These are phyloP conservation scores for Mechanitis messenoides DNA, from an alignment of 2,888 invertebrate species.

Conservation along the genomic window DNA sequence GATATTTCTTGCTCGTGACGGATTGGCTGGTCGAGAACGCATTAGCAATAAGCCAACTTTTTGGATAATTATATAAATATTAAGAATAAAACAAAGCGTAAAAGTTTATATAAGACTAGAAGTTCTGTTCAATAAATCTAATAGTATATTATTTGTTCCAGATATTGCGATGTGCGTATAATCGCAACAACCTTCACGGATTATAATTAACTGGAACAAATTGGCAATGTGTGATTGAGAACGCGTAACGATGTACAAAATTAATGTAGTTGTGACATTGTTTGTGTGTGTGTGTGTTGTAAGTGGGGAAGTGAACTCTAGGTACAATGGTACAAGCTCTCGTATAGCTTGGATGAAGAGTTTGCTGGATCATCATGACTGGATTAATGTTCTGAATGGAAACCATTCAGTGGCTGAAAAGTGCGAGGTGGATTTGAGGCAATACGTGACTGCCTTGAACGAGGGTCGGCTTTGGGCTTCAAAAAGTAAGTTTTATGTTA, in stretches of 20 bases:
- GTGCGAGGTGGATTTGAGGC: slow-evolving; percentile 76
- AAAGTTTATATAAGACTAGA: too few species aligned
- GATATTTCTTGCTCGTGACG: too few species aligned
- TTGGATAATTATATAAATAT: too few species aligned
- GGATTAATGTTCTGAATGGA: slow-evolving; percentile 70
- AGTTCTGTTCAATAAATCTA: slow-evolving; percentile 2
- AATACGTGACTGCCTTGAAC: slow-evolving; percentile 75
- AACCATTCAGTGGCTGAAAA: slow-evolving; percentile 53
- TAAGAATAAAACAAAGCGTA: too few species aligned
- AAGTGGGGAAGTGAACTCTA: slow-evolving; percentile 57
- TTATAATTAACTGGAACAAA: slow-evolving; percentile 25
- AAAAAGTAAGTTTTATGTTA: slow-evolving; percentile 79
- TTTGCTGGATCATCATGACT: slow-evolving; percentile 80
- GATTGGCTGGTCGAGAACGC: too few species aligned
- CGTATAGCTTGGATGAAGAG: slow-evolving; percentile 80
- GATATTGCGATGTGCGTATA: slow-evolving; percentile 29
- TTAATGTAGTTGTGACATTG: slow-evolving; percentile 48
- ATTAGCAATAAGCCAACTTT: too few species aligned
- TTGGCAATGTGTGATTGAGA: slow-evolving; percentile 26
- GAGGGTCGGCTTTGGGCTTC: slow-evolving; percentile 86
- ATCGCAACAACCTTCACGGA: slow-evolving; percentile 27
- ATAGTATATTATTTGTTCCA: slow-evolving; percentile 25
- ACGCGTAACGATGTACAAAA: slow-evolving; percentile 28
- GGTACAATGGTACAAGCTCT: slow-evolving; percentile 39
- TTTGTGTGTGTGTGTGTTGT: slow-evolving; percentile 65